Evolutionary conservation across 2,888 invertebrate genomes (phyloP), one percentile per base, ranked within the genome.

Genomic region (Axea sp.): DNA sequence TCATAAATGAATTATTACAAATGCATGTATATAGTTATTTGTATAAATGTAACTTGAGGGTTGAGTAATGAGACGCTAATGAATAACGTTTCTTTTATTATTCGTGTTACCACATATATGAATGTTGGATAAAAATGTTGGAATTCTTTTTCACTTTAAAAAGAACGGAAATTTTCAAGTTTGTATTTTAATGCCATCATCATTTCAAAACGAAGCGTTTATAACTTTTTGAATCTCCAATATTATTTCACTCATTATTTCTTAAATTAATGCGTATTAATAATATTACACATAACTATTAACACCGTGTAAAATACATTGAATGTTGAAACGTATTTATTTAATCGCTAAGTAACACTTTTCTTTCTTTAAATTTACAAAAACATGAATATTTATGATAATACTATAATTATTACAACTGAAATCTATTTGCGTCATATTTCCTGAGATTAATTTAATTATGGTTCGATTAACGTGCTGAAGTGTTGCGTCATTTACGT

Each of bases 31-130:
- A 19, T 26, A 26, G 26, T 53, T 64, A 17, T 33, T 53, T 43
- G 19, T 41, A 35, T 43, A 51, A 64, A 51, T 33, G 43, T 11
- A 35, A 37, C 49, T 62, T 17, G 26, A 45, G 45, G 22, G 64
- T 53, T 53, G 35, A 53, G 37, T 51, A 51, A 64, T 30, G 51
- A 64, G 43, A 64, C 64, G 28, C 12, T 65, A 65, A 55, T 47
- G 65, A 65, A 65, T 65, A 55, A 65, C 35, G 37, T 39, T 19
- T 30, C 47, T 65, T 65, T 65, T 45, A 65, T 53, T 65, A 62
- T 62, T 64, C 64, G 35, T 53, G 39, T 26, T 39, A 26, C 12
- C 14, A 19, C 35, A 59, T 28, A 26, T 37, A 47, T 31, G 24
- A 57, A 55, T 45, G 57, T 47, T 28, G n/a, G n/a, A n/a, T n/a